Evolutionary conservation across 2,888 invertebrate genomes (phyloP).

Genomic region (Apomyelois bistriatella): DNA sequence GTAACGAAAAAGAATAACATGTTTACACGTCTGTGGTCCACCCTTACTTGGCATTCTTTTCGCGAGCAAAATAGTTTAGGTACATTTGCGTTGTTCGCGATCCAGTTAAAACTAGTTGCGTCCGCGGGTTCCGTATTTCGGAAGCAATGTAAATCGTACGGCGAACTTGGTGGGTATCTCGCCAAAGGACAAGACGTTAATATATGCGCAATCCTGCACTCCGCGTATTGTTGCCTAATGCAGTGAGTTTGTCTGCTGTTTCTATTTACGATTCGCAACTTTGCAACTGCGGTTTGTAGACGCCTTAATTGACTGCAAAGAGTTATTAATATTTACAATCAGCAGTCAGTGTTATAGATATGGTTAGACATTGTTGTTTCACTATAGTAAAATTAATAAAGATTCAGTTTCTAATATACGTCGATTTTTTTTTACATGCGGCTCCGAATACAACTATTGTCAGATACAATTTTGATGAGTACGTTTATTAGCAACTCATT

Average conservation of each 20-base stretch:
- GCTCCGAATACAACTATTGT: no score
- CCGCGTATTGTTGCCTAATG: slow-evolving; percentile 73
- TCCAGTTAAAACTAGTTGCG: slow-evolving; percentile 16
- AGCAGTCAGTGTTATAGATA: neutral
- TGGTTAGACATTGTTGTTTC: no score
- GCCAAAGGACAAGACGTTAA: slow-evolving; percentile 77
- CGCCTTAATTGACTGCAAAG: neutral
- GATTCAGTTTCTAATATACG: no score
- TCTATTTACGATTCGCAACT: slow-evolving; percentile 57
- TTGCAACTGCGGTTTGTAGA: slow-evolving; percentile 29
- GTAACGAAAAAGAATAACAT: slow-evolving; percentile 11
- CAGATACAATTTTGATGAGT: no score
- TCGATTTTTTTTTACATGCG: no score
- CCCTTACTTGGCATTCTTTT: slow-evolving; percentile 28
- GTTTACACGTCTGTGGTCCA: slow-evolving; percentile 12
- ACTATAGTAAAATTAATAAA: no score
- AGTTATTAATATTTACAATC: neutral
- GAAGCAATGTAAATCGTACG: slow-evolving; percentile 75
- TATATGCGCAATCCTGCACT: slow-evolving; percentile 73
- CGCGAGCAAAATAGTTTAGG: slow-evolving; percentile 43
- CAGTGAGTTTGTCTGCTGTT: slow-evolving; percentile 59
- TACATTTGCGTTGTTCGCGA: slow-evolving; percentile 18
- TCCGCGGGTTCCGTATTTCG: slow-evolving; percentile 59
- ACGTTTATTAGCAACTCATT: no score
- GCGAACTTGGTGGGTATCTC: slow-evolving; percentile 67